A percentile compares a stretch with the other conserved stretches of the same genome.
Conservation (phyloP, 53 echinoderm and acorn worm species). For the Holothuria scabra region DNA sequence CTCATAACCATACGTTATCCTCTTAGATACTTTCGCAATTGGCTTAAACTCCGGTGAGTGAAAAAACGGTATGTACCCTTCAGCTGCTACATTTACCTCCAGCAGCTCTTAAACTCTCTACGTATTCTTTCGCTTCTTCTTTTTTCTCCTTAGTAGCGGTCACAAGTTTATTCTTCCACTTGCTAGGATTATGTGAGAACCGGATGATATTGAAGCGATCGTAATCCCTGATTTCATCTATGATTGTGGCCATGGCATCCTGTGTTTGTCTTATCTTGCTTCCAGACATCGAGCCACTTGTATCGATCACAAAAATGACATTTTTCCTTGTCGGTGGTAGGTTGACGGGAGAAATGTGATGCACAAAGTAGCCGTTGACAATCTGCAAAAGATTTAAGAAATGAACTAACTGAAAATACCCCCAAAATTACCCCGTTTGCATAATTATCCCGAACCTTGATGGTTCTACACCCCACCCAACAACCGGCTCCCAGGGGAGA, state of each 20-base stretch:
- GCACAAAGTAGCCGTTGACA: conserved; percentile 96
- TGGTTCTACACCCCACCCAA: too few relatives aligned
- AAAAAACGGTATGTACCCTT: too few relatives aligned
- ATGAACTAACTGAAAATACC: too few relatives aligned
- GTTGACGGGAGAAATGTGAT: conserved; percentile 88
- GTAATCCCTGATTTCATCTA: conserved; percentile 76
- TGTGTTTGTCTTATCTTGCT: conserved; percentile 77
- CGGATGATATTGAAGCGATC: conserved; percentile 68
- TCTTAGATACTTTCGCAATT: too few relatives aligned
- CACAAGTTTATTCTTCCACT: conserved; percentile 49
- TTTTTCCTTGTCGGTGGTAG: conserved; percentile 76
- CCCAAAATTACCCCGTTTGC: too few relatives aligned
- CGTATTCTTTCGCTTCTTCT: conserved; percentile 26
- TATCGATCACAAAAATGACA: conserved; percentile 87
- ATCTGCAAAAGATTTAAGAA: conserved; percentile 54
- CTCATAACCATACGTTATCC: too few relatives aligned
- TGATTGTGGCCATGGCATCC: conserved; percentile 75
- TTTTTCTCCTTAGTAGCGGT: conserved; percentile 49
- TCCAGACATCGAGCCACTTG: conserved; percentile 84
- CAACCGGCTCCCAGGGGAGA: too few relatives aligned
- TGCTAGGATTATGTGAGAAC: conserved; percentile 1
- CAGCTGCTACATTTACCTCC: conserved; percentile 50
- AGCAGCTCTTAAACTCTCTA: conserved; percentile 24
- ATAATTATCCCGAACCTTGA: too few relatives aligned
- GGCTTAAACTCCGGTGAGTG: too few relatives aligned